A percentile compares a stretch with the other conserved stretches of the same genome.
Evolutionary conservation across 23 tunicate genomes (phyloP).

Genomic region (Botrylloides violaceus): DNA sequence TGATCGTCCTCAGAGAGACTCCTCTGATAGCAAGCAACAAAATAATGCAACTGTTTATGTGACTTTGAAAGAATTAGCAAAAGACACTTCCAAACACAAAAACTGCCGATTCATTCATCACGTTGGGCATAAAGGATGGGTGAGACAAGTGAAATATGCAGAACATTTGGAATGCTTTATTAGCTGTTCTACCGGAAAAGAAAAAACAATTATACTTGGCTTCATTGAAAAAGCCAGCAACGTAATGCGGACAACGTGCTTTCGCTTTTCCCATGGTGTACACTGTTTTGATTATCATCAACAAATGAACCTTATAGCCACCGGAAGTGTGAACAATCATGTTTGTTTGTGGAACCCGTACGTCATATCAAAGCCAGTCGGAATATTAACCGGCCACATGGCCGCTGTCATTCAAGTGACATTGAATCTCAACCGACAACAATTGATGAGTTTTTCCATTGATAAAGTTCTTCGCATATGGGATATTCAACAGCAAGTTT

Average conservation of each 20-base stretch:
- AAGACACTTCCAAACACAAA: conserved; percentile 56
- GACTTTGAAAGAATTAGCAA: conserved; percentile 50
- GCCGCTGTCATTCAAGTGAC: conserved; percentile 84
- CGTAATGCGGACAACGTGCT: conserved; percentile 69
- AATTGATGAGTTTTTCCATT: conserved; percentile 78
- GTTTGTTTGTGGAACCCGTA: conserved; percentile 98
- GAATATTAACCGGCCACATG: conserved; percentile 84
- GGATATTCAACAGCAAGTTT: conserved; percentile 91
- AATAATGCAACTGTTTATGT: conserved; percentile 71
- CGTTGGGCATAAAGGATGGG: conserved; percentile 83
- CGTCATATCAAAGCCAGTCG: conserved; percentile 92
- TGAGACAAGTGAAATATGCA: conserved; percentile 86
- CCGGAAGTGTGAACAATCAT: conserved; percentile 86
- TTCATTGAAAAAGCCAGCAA: conserved; percentile 79
- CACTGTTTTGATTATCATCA: conserved; percentile 83
- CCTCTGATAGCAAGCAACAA: conserved; percentile 48
- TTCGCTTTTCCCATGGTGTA: conserved; percentile 73
- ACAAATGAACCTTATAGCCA: conserved; percentile 81
- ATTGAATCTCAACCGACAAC: conserved; percentile 64
- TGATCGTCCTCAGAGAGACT: conserved; percentile 43
- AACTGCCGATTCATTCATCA: conserved; percentile 83
- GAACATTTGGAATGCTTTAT: conserved; percentile 91
- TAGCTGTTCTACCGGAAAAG: conserved; percentile 87
- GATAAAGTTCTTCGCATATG: conserved; percentile 87
- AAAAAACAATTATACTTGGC: conserved; percentile 67